phyloP scores from a whole-genome alignment of 2,888 invertebrate genomes.

The Tyria jacobaeae region DNA sequence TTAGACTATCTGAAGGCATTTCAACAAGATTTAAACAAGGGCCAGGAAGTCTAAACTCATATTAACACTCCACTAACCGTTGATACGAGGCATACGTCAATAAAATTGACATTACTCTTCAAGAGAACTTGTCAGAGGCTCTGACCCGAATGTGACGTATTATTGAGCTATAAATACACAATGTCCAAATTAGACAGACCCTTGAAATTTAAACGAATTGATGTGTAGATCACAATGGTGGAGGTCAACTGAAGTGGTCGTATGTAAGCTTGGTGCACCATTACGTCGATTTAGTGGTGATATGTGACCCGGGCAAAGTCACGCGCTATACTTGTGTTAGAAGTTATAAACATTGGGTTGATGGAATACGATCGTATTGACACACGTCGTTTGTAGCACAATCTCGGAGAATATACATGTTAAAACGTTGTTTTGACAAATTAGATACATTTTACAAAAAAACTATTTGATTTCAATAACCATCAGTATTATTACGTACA shows the following conservation, averaged over 20 bases:
- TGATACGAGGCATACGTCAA: conserved; percentile 51
- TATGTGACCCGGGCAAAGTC: conserved; percentile 61
- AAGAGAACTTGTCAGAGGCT: conserved; percentile 55
- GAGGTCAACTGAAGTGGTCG: conserved; percentile 42
- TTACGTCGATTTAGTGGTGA: conserved; percentile 66
- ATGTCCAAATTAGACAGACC: conserved; percentile 52
- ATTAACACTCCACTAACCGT: conserved; percentile 44
- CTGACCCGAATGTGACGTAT: conserved; percentile 71
- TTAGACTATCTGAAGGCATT: conserved; percentile 26
- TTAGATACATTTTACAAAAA: no score
- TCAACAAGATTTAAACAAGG: conserved; percentile 33
- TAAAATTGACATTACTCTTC: conserved; percentile 60
- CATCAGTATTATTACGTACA: no score
- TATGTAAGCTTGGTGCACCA: conserved; percentile 51
- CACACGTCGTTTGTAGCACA: conserved; percentile 7
- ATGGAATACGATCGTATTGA: conserved; percentile 23
- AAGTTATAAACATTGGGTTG: conserved; percentile 39
- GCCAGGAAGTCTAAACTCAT: conserved; percentile 40
- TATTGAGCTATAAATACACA: conserved; percentile 73
- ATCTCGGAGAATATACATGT: conserved; percentile 4
- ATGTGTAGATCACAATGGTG: conserved; percentile 23
- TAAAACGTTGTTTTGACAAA: not conserved
- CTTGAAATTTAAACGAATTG: conserved; percentile 24
- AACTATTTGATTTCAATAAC: not conserved
- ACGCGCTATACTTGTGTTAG: conserved; percentile 47